Percentiles rank a stretch among this genome's conserved stretches.
Conservation (phyloP, 92 coral and sea anemone species). For the Paramuricea clavata region DNA sequence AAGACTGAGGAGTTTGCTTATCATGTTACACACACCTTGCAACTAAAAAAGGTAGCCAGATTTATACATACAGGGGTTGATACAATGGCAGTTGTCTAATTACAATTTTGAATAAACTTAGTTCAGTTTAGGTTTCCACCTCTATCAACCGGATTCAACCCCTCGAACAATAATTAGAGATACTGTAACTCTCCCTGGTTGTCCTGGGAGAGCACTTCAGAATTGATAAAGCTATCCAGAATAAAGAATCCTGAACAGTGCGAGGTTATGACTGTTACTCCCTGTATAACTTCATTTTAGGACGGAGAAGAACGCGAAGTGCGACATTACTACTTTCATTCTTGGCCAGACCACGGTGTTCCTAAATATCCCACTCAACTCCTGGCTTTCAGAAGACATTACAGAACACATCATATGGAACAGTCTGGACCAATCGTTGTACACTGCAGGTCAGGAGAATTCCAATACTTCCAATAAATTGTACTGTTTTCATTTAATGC, state of each 20-base stretch:
- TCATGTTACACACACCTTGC: neutral
- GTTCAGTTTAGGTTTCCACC: neutral
- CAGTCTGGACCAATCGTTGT: constrained; percentile 85
- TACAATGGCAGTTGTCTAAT: neutral
- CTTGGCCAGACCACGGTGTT: constrained; percentile 99
- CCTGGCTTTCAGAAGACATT: constrained; percentile 86
- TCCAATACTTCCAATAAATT: neutral
- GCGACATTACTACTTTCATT: constrained; percentile 85
- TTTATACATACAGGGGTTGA: neutral
- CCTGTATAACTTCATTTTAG: no score
- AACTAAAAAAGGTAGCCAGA: constrained; percentile 8
- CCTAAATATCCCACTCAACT: constrained; percentile 95
- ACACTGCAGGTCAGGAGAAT: constrained; percentile 81
- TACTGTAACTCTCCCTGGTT: neutral
- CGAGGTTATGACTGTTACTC: no score
- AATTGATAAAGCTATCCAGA: no score
- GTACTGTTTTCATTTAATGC: no score
- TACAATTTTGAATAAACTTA: neutral
- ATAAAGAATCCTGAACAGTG: no score
- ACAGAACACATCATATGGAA: constrained; percentile 70
- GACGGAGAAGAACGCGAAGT: constrained; percentile 72
- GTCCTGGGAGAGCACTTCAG: no score
- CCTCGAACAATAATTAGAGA: no score
- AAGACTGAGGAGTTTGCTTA: constrained; percentile 29
- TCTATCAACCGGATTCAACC: no score